Base-by-base conservation (phyloP, 1,140 invertebrate species). In the Lutraria rhynchaena region DNA sequence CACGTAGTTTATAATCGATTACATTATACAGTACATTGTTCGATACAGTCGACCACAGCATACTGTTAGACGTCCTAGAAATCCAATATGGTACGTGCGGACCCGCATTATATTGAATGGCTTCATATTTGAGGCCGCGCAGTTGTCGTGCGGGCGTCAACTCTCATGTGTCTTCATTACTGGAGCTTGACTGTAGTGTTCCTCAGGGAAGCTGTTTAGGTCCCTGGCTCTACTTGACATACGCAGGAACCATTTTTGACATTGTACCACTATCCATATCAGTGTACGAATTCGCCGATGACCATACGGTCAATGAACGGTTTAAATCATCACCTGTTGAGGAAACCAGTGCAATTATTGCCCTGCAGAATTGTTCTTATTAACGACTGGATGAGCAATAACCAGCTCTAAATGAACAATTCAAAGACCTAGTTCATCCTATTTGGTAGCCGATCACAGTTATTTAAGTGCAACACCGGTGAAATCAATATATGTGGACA, bases 171-270 rank as follows among this genome's bases (percentile, higher is more conserved):
- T 51, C 67, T 19, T 5, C 44, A 24, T 3, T 46, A 51, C 67
- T 49, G 15, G 0, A 2, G 15, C 57, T 75, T 19, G 19, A 37
- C 5, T 75, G 71, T 33, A 44, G 35, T 44, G 71, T 75, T 15
- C 71, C 71, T 11, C 71, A 60, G n/a, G n/a, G n/a, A n/a, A n/a
- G n/a, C n/a, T n/a, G n/a, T n/a, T n/a, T n/a, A n/a, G n/a, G n/a
- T n/a, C 70, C 70, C 13, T 58, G 61, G 63, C 70, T 83, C 0
- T 76, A 76, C 51, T 41, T 83, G 15, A 53, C 65, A 19, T 76
- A 83, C 31, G 71, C 81, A 11, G 80, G 80, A 7, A 82, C 80
- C 58, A 58, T 29, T n/a, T n/a, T n/a, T n/a, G n/a, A n/a, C n/a
- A n/a, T n/a, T n/a, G n/a, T n/a, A n/a, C n/a, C n/a, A n/a, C 69